Base-by-base conservation (phyloP, 30 jellyfish, hydroid and myxozoan species). In the Turritopsis dohrnii region DNA sequence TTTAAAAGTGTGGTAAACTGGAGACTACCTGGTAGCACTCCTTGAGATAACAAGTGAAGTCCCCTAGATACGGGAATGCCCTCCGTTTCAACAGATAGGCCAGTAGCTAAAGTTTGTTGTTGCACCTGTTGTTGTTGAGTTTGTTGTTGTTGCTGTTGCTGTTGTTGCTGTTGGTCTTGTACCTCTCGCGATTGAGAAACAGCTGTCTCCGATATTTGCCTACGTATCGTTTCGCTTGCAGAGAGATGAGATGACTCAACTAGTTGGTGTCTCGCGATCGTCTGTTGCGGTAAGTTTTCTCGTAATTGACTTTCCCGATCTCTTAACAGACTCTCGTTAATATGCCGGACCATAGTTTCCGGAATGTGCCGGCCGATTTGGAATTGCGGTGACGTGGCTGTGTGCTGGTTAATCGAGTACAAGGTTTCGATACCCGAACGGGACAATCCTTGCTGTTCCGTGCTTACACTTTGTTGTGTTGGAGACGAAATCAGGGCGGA, bases 1-100 rank as follows among this genome's bases (percentile, higher is more conserved):
- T 86, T 86, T 80, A 90, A 72, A 26, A 90, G 84, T 28, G 95
- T 90, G n/a, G 97, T 90, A 86, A 86, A 90, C 22, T 86, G 97
- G 89, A 86, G 76, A 53, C 82, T 86, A 72, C 83, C 96, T 31
- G 92, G 97, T 7, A 86, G 95, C 75, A 86, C 97, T 17, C 96
- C 89, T 60, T 90, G 97, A 0, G 97, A 82, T 18, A 90, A 87
- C 16, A 90, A 92, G 22, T 90, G 97, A 31, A 90, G 74, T 22
- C 94, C 96, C 1, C 85, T 29, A 18, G 89, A 82, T 7, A 29
- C 86, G 7, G 89, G 86, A 21, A 82, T 82, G 28, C 86, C 85
- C 20, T 53, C 87, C 5, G 86, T 76, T 26, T 69, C 89, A 16
- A 71, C 89, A n/a, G 89, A 27, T 24, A 71, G 41, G 25, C 72